phyloP scores from a whole-genome alignment of 2,113 vertebrate genomes.

The Camelus bactrianus region DNA sequence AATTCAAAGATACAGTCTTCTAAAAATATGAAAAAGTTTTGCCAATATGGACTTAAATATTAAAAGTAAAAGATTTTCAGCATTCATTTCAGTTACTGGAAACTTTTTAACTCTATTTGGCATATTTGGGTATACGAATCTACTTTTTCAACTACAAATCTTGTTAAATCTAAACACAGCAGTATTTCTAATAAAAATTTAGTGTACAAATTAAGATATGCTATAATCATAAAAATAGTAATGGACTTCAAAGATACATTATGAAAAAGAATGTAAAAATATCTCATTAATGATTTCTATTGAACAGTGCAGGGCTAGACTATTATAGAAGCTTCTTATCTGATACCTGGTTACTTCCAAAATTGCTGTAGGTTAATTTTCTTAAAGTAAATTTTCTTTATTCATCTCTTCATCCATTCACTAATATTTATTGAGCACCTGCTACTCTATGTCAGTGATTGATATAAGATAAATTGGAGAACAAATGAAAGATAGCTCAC shows the following conservation, averaged over 20 bases:
- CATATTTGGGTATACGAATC: background rate
- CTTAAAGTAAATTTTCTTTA: background rate
- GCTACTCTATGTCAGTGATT: background rate
- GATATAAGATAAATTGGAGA: background rate
- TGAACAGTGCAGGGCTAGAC: background rate
- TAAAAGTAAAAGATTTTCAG: background rate
- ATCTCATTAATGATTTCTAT: conserved; percentile 3
- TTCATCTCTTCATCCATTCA: background rate
- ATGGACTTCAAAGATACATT: background rate
- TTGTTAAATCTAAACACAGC: background rate
- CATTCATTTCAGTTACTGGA: background rate
- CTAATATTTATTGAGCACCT: background rate
- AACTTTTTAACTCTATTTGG: conserved; percentile 19
- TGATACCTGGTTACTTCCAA: background rate
- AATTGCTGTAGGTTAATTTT: background rate
- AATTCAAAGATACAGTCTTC: background rate
- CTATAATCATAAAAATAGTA: background rate
- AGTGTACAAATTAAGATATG: background rate
- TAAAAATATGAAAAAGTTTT: conserved; percentile 6
- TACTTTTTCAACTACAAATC: background rate
- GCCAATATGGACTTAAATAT: conserved; percentile 2
- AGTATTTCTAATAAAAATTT: conserved; percentile 50
- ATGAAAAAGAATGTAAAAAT: background rate
- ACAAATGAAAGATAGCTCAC: background rate
- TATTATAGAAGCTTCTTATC: background rate